Percentiles rank a stretch among this genome's conserved stretches.
Evolutionary conservation across 2,888 invertebrate species (phyloP).

Genomic region (Drymonia ruficornis): DNA sequence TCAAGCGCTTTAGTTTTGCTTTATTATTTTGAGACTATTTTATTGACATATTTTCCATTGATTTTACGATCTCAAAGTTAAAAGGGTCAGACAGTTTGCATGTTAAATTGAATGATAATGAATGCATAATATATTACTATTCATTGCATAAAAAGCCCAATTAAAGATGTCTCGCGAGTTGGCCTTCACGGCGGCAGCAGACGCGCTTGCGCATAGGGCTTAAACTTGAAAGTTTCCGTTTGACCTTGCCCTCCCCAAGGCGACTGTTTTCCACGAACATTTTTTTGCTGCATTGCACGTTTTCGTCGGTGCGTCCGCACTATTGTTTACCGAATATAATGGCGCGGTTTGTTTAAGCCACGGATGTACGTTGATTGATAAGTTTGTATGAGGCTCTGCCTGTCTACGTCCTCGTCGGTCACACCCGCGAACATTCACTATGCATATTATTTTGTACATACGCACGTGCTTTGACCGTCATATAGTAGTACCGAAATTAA

Average conservation of each 20-base stretch:
- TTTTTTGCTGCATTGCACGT: conserved; percentile 39
- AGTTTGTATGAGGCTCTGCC: conserved; percentile 14
- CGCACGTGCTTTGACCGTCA: not conserved
- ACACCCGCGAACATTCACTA: not conserved
- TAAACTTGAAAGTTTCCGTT: conserved; percentile 62
- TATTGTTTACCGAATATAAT: conserved; percentile 49
- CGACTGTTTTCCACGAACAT: conserved; percentile 46
- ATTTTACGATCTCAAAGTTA: not conserved
- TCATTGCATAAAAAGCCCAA: conserved; percentile 13
- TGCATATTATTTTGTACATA: not conserved
- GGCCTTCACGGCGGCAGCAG: conserved; percentile 31
- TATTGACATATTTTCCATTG: not conserved
- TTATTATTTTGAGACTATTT: not conserved
- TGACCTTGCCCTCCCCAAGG: conserved; percentile 66
- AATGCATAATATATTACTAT: not conserved
- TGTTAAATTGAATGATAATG: not conserved
- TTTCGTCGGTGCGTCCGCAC: conserved; percentile 35
- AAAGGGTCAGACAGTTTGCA: not conserved
- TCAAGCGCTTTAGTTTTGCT: not conserved
- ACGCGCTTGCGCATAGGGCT: conserved; percentile 41
- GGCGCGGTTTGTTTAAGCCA: conserved; percentile 22
- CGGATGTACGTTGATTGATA: conserved; percentile 32
- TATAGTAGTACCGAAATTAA: not conserved
- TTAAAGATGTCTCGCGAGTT: conserved; percentile 19
- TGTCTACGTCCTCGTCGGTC: conserved; percentile 3